These are phyloP conservation scores for Hirundichthys speculiger DNA, from an alignment of 2,113 vertebrate species.

Conservation along the genomic window DNA sequence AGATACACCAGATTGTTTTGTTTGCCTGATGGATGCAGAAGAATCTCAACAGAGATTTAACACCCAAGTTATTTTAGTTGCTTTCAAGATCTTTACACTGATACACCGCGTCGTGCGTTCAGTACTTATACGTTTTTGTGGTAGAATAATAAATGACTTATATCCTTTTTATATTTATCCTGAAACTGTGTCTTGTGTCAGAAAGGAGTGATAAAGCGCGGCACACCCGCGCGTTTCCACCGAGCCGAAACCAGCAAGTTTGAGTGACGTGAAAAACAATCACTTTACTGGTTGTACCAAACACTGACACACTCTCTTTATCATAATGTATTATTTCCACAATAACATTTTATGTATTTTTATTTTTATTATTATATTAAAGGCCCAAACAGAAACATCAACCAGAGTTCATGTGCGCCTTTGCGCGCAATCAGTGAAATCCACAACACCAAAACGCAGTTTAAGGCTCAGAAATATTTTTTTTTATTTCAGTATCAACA, in stretches of 20 bases:
- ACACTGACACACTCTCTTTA: too few relatives aligned
- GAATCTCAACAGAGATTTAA: background rate
- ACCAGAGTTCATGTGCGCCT: background rate
- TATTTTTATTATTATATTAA: background rate
- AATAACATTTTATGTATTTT: too few relatives aligned
- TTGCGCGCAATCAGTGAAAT: constrained; percentile 39
- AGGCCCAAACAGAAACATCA: background rate
- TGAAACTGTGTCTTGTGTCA: background rate
- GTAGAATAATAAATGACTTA: background rate
- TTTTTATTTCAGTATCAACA: constrained; percentile 84
- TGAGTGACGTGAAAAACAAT: background rate
- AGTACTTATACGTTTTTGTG: background rate
- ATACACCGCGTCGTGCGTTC: background rate
- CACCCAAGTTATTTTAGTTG: background rate
- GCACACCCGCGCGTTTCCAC: constrained; percentile 5
- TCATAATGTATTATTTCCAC: too few relatives aligned
- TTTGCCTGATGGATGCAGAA: background rate
- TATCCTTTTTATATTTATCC: background rate
- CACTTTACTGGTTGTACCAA: too few relatives aligned
- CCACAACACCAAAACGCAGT: constrained; percentile 43
- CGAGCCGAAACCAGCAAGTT: background rate
- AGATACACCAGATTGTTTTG: background rate
- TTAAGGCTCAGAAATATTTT: constrained; percentile 79
- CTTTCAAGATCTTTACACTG: background rate
- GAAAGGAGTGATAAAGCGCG: background rate